Evolutionary conservation across 1,140 invertebrate genomes (phyloP), one percentile per base, ranked within the genome.

Genomic region (Bilobella aurantiaca): DNA sequence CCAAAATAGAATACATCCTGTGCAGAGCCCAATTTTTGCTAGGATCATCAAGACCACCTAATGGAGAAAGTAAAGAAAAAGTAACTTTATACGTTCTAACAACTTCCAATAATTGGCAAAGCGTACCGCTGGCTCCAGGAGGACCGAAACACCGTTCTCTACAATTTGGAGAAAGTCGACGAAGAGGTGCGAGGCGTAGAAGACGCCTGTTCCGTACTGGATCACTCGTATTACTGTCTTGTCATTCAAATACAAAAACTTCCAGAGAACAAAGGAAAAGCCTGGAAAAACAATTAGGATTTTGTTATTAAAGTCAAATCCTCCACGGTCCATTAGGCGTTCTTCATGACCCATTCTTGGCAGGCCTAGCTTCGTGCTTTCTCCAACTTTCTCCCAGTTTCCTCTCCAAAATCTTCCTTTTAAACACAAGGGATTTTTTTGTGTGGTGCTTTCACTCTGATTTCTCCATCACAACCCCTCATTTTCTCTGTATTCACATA

Each of bases 161-260:
- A 64, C 2, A 5, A 58, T 67, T 34, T 59, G 31, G 23, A 69
- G 29, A 34, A 72, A 18, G 32, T 72, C 70, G n/a, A 69, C 47
- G 21, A 67, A n/a, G 29, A 57, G 47, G 14, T 70, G 53, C 2
- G 47, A 32, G 23, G 59, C 47, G 34, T 67, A 68, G 49, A 70
- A 59, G 25, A 69, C 30, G 46, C 67, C 42, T 32, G 62, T 53
- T 25, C 63, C 66, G 14, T 46, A 62, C 34, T 68, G 68, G 27
- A 68, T 37, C 28, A 65, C 63, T 61, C 70, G 31, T 2, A 29
- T 65, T 29, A 72, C 62, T 3, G n/a, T 60, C 53, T 72, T 72
- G 64, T 72, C 70, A 18, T 64, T 69, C 47, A 72, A 62, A 27
- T 60, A 46, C 31, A 72, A 25, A 60, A 72, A 69, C 56, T 67